Evolutionary conservation across 2,113 vertebrate genomes (phyloP).

Genomic region (Butorides virescens): DNA sequence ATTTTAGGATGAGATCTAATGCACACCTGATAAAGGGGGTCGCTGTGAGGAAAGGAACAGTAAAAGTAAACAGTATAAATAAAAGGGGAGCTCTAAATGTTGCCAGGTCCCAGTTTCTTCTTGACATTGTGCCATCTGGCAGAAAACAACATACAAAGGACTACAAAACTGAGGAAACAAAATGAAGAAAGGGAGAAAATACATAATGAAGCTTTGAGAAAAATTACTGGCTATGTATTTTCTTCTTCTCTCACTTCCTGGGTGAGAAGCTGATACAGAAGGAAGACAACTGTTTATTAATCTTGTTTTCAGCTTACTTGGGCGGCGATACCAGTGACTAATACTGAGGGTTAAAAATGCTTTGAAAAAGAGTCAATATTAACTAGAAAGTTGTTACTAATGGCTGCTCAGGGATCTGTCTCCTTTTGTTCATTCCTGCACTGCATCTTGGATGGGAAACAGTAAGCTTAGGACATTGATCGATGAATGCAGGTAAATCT

Average conservation of each 20-base stretch:
- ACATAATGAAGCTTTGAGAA: neutral
- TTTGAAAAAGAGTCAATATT: neutral
- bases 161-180: neutral
- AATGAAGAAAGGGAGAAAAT: neutral
- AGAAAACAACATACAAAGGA: neutral
- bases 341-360: neutral
- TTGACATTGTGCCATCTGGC: neutral
- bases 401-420: neutral
- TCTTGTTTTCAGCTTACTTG: neutral
- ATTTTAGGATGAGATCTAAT: neutral
- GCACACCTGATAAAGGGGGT: neutral
- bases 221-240: neutral
- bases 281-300: neutral
- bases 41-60: neutral
- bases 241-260: neutral
- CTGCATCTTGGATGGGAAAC: slow-evolving; percentile 6
- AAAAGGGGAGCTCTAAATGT: neutral
- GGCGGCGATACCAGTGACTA: neutral
- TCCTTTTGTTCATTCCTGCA: slow-evolving; percentile 18
- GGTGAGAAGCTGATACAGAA: neutral
- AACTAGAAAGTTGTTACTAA: neutral
- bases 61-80: neutral
- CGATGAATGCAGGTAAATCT: slow-evolving; percentile 51
- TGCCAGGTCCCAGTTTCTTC: neutral
- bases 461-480: slow-evolving; percentile 12